Conservation (phyloP, 2,113 vertebrate species). For the Podocnemis expansa region DNA sequence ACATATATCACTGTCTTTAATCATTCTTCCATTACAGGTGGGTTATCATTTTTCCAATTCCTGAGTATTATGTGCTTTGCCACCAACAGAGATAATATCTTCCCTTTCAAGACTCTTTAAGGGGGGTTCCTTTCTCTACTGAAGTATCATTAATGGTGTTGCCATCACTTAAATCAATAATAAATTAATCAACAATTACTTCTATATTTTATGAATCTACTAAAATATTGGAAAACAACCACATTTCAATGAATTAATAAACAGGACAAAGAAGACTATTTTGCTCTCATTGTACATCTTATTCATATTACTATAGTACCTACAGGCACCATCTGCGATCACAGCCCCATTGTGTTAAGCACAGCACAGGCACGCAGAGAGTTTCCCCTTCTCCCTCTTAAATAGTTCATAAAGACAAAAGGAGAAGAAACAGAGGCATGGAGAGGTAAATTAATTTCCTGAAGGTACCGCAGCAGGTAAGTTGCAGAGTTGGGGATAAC, state of each 20-base stretch:
- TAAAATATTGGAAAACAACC: slow-evolving; percentile 62
- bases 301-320: slow-evolving; percentile 64
- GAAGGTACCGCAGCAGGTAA: background rate
- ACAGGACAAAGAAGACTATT: slow-evolving; percentile 4
- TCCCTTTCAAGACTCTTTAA: slow-evolving; percentile 42
- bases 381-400: background rate
- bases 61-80: slow-evolving; percentile 42
- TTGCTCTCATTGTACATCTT: slow-evolving; percentile 20
- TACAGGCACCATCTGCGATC: slow-evolving; percentile 52
- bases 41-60: slow-evolving; percentile 59
- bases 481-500: background rate
- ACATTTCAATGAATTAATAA: slow-evolving; percentile 60
- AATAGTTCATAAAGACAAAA: background rate
- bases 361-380: background rate
- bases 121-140: slow-evolving; percentile 43
- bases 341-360: background rate
- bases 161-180: slow-evolving; percentile 68
- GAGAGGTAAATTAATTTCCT: background rate
- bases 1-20: slow-evolving; percentile 46
- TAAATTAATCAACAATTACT: slow-evolving; percentile 53
- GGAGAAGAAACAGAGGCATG: background rate
- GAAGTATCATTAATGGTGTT: slow-evolving; percentile 71
- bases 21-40: slow-evolving; percentile 57
- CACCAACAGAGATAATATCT: slow-evolving; percentile 67
- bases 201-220: slow-evolving; percentile 59